Conservation (phyloP, 2,797 vertebrate species). For the Phrynocephalus guinanensis region DNA sequence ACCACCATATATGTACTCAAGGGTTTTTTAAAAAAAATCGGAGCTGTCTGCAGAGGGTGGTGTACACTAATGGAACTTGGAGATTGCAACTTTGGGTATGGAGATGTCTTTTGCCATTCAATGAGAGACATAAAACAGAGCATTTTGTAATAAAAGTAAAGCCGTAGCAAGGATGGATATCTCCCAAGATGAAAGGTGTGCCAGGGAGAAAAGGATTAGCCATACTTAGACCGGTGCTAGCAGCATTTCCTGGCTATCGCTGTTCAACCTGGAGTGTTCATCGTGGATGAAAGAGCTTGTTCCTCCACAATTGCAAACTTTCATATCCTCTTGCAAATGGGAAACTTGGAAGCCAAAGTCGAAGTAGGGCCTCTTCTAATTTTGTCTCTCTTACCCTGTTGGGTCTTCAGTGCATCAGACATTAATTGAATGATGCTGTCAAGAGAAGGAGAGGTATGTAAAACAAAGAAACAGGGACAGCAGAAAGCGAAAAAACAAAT, state of each 20-base stretch:
- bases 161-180: background rate
- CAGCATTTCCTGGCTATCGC: background rate
- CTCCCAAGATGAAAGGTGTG: background rate
- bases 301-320: background rate
- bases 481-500: constrained; percentile 10
- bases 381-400: background rate
- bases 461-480: background rate
- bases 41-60: background rate
- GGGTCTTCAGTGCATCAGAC: background rate
- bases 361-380: background rate
- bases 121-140: background rate
- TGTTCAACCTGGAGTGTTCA: background rate
- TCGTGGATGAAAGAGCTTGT: background rate
- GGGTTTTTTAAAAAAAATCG: too few relatives aligned
- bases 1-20: background rate
- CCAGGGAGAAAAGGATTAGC: background rate
- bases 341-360: constrained; percentile 12
- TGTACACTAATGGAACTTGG: background rate
- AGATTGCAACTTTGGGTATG: too few relatives aligned
- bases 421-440: constrained; percentile 5
- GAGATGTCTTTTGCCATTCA: background rate
- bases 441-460: background rate
- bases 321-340: background rate
- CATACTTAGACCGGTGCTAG: background rate
- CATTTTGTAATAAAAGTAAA: background rate